Percentiles rank a stretch among this genome's conserved stretches.
Conservation (phyloP, 2,797 vertebrate genomes). For the Onychomys arenicola region DNA sequence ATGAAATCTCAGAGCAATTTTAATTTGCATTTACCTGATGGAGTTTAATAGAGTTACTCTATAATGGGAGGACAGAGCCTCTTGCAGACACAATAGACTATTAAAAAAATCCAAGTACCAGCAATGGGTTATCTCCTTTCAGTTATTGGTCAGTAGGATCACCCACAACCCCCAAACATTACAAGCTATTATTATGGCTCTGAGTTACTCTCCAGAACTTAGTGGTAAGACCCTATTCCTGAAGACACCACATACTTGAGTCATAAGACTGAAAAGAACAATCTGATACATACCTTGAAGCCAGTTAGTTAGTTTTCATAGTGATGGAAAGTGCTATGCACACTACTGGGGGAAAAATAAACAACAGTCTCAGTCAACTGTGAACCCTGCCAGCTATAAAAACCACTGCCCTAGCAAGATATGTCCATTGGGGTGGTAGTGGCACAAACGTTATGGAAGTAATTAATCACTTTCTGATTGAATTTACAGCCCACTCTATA, state of each 20-base stretch:
- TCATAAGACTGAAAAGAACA: background rate
- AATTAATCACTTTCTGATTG: background rate
- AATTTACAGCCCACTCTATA: background rate
- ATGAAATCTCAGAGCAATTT: background rate
- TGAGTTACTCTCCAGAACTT: background rate
- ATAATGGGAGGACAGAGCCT: too few relatives aligned
- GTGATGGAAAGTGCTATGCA: background rate
- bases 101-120: background rate
- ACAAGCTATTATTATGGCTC: too few relatives aligned
- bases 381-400: background rate
- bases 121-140: background rate
- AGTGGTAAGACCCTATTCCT: background rate
- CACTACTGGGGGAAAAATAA: too few relatives aligned
- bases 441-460: too few relatives aligned
- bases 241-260: background rate
- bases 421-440: too few relatives aligned
- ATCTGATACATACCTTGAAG: background rate
- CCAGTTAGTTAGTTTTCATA: background rate
- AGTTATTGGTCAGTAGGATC: background rate
- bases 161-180: background rate
- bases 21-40: background rate
- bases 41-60: background rate
- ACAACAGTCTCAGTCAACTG: background rate
- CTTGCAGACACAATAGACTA: background rate
- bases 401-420: background rate